Conservation (phyloP, 2,797 vertebrate genomes). For the Mus spretus region DNA sequence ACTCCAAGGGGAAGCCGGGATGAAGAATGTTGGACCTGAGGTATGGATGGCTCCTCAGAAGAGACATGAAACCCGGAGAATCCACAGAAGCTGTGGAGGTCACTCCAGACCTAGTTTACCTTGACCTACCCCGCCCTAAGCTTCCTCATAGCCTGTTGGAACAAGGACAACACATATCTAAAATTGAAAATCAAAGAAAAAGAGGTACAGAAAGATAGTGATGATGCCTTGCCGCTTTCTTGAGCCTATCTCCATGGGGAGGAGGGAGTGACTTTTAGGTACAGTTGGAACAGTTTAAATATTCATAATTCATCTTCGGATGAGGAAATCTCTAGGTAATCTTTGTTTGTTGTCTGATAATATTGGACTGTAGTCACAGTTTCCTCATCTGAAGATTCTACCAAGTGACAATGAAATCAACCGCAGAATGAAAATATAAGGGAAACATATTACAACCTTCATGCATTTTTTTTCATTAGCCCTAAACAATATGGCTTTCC, state of each 20-base stretch:
- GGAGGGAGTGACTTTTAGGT: neutral
- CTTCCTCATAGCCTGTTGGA: neutral
- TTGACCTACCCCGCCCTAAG: too few species aligned
- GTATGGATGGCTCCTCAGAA: neutral
- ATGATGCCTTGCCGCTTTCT: neutral
- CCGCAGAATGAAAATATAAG: neutral
- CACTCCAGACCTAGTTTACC: neutral
- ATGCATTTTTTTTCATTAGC: neutral
- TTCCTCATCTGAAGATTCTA: neutral
- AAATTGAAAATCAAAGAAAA: neutral
- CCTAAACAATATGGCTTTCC: neutral
- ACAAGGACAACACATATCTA: fast-evolving
- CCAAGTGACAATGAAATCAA: neutral
- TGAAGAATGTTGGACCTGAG: neutral
- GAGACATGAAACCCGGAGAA: fast-evolving
- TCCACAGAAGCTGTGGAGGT: neutral
- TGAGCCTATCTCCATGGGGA: neutral
- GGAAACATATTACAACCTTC: neutral
- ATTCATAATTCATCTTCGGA: neutral
- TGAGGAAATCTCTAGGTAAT: neutral
- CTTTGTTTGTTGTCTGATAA: neutral
- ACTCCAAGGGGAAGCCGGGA: neutral
- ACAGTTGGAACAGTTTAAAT: neutral
- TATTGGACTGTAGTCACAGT: neutral
- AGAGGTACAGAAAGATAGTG: neutral